phyloP scores from a whole-genome alignment of 2,888 invertebrate genomes.

The Orthonychiurus folsomi region DNA sequence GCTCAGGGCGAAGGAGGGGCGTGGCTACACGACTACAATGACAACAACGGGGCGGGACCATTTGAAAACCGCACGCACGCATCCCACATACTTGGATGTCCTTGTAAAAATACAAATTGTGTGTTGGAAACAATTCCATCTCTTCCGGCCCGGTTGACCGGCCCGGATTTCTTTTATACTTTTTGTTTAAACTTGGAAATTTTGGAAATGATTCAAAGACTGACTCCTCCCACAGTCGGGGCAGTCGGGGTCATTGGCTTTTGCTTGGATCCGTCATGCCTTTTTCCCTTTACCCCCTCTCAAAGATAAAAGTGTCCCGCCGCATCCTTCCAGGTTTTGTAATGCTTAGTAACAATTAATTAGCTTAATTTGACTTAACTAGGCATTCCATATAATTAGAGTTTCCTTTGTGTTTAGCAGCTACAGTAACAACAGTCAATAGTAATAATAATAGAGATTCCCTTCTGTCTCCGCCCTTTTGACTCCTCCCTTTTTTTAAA shows the following conservation, averaged over 20 bases:
- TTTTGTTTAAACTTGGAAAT: neutral
- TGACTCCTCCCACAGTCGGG: no score
- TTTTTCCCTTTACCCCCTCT: neutral
- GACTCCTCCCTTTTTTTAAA: neutral
- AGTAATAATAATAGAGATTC: slow-evolving; percentile 1
- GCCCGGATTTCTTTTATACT: neutral
- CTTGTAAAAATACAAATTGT: slow-evolving; percentile 1
- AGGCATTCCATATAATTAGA: no score
- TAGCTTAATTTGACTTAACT: neutral
- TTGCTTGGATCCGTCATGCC: neutral
- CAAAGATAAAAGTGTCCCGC: no score
- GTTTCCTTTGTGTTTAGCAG: no score
- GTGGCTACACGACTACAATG: no score
- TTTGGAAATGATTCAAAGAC: neutral
- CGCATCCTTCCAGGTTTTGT: no score
- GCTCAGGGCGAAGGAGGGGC: no score
- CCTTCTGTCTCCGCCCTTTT: neutral
- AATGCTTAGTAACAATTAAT: neutral
- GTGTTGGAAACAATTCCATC: neutral
- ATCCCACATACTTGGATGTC: neutral
- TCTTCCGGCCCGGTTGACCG: neutral
- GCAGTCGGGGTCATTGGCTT: no score
- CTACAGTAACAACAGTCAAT: neutral
- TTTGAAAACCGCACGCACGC: no score
- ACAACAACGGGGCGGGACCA: no score